A percentile compares a stretch with the other conserved stretches of the same genome.
These are phyloP conservation scores for Ichneumon xanthorius DNA, from an alignment of 2,888 invertebrate species.

Conservation along the genomic window DNA sequence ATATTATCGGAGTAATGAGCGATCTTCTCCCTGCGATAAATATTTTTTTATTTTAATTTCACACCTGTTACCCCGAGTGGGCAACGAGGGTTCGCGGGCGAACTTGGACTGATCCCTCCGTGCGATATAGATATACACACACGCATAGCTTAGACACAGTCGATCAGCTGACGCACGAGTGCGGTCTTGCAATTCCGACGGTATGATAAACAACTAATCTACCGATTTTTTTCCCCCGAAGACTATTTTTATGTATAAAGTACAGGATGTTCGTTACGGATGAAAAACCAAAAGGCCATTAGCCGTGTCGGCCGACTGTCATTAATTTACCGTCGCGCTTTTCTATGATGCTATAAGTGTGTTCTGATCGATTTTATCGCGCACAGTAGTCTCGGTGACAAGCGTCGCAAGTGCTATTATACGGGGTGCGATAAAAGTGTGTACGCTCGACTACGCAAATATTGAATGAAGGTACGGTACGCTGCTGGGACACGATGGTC, in stretches of 20 bases:
- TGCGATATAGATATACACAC: slow-evolving; percentile 17
- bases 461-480: slow-evolving; percentile 26
- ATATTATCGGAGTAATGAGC: background rate
- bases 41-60: background rate
- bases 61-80: background rate
- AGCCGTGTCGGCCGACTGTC: background rate
- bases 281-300: slow-evolving; percentile 6
- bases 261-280: background rate
- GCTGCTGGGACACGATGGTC: background rate
- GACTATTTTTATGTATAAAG: background rate
- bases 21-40: background rate
- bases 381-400: slow-evolving; percentile 11
- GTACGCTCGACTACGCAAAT: slow-evolving; percentile 17
- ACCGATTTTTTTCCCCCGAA: slow-evolving; percentile 7
- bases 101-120: slow-evolving; percentile 59
- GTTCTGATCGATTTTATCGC: slow-evolving; percentile 21
- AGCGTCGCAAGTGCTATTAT: background rate
- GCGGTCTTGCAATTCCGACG: background rate
- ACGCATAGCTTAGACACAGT: slow-evolving; percentile 1
- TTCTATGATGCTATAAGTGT: background rate
- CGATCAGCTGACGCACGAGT: slow-evolving; percentile 17
- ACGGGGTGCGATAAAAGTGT: slow-evolving; percentile 13
- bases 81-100: background rate
- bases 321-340: background rate
- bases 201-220: background rate